Evolutionary conservation across 2,797 vertebrate species (phyloP).

Genomic region (Sciurus vulgaris): DNA sequence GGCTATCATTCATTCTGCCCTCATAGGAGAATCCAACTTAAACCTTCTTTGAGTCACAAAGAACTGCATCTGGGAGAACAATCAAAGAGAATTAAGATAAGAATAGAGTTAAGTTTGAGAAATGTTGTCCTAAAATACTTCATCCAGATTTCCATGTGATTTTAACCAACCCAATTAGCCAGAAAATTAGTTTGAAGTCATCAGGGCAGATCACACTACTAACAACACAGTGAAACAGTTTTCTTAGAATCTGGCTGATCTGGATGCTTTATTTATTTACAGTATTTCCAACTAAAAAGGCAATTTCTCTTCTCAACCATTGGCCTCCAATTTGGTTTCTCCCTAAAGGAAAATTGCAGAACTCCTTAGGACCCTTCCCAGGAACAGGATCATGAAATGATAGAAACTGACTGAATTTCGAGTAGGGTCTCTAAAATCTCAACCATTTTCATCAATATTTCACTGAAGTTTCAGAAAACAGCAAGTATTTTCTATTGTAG

Average conservation of each 20-base stretch:
- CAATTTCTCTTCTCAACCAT: not conserved
- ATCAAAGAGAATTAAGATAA: not conserved
- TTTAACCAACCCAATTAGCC: conserved; percentile 7
- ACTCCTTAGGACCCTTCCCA: not conserved
- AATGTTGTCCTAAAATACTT: not conserved
- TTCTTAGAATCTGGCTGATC: not conserved
- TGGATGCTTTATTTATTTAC: conserved; percentile 18
- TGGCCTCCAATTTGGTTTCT: conserved; percentile 2
- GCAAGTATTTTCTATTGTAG: conserved; percentile 35
- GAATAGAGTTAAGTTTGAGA: conserved; percentile 36
- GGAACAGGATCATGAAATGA: not conserved
- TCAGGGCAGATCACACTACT: not conserved
- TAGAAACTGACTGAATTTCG: not conserved
- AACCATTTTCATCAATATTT: conserved; percentile 46
- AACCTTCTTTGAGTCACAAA: conserved; percentile 23
- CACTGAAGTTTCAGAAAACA: conserved; percentile 38
- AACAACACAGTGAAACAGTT: not conserved
- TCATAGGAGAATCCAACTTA: not conserved
- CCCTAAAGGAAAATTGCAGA: not conserved
- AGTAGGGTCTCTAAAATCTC: not conserved
- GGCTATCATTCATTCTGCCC: not conserved
- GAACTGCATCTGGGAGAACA: not conserved
- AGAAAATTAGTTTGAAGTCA: conserved; percentile 40
- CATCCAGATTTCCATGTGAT: not conserved
- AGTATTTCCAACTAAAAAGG: conserved; percentile 6